Base-by-base conservation (phyloP, 2,113 vertebrate species). In the Saccopteryx bilineata region DNA sequence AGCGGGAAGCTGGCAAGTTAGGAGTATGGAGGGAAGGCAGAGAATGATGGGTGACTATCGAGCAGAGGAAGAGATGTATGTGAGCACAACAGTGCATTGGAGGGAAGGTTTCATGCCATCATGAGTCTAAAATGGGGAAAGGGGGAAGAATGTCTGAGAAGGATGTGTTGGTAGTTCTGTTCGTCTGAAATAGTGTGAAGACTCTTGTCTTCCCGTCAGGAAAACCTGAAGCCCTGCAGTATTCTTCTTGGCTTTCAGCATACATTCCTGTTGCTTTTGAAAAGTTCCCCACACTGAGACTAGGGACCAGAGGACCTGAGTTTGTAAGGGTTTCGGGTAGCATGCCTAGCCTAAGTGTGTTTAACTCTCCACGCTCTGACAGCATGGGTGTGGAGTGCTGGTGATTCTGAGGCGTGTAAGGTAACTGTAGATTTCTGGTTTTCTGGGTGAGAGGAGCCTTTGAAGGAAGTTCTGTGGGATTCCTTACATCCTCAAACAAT, bases 81-180 rank as follows among this genome's bases (percentile, higher is more conserved):
- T 31, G 23, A 48, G 10, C 28, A 1, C 8, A 11, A 0, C 2
- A 0, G 21, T 3, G 11, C 7, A 0, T 7, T 26, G 28, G 19
- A 75, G 80, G 26, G 7, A 66, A 56, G 28, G 52, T 17, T 66
- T 17, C 10, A 10, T 31, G 33, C 56, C 18, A 0, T 65, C 18
- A 2, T 71, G 75, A 72, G 13, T 33, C 10, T 18, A 19, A 87
- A 50, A 18, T 33, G 48, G 10, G n/a, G 12, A 23, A 11, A 63
- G 71, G 54, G 58, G 58, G 39, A 60, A n/a, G 28, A 5, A 52
- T 39, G 19, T 72, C n/a, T 66, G 58, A 58, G 78, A 39, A 28
- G 21, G 12, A 48, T n/a, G 48, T 68, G 26, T 31, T 81, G 76
- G 26, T 60, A 93, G 11, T 33, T 91, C 48, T 81, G 54, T 71